Evolutionary conservation across 2,888 invertebrate species (phyloP).

Genomic region (Atrina japonica): DNA sequence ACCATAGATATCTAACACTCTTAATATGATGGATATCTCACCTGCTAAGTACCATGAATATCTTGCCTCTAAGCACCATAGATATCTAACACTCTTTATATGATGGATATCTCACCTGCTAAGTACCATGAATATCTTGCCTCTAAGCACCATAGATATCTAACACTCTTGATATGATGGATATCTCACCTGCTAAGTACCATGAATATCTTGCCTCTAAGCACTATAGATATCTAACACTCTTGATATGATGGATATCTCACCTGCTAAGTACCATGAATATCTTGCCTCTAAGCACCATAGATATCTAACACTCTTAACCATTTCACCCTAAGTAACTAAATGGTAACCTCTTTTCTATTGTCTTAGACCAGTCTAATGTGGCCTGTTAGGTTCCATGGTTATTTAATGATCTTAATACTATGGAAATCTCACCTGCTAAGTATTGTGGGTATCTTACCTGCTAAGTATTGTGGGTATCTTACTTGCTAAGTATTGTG

Average conservation of each 20-base stretch:
- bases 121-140: not conserved
- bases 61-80: no score
- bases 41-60: no score
- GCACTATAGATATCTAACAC: not conserved
- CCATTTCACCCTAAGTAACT: no score
- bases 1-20: no score
- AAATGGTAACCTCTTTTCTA: no score
- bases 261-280: not conserved
- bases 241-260: not conserved
- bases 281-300: not conserved
- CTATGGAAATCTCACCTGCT: no score
- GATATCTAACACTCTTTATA: not conserved
- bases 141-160: not conserved
- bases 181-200: not conserved
- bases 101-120: not conserved
- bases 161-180: not conserved
- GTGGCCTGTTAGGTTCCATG: no score
- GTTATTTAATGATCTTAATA: no score
- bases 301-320: not conserved
- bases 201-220: not conserved
- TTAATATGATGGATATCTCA: not conserved
- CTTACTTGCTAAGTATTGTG: not conserved
- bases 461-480: constrained; percentile 5
- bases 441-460: constrained; percentile 7
- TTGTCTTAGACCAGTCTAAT: no score